Base-by-base conservation (phyloP, 2,113 vertebrate genomes). In the Electrona antarctica region DNA sequence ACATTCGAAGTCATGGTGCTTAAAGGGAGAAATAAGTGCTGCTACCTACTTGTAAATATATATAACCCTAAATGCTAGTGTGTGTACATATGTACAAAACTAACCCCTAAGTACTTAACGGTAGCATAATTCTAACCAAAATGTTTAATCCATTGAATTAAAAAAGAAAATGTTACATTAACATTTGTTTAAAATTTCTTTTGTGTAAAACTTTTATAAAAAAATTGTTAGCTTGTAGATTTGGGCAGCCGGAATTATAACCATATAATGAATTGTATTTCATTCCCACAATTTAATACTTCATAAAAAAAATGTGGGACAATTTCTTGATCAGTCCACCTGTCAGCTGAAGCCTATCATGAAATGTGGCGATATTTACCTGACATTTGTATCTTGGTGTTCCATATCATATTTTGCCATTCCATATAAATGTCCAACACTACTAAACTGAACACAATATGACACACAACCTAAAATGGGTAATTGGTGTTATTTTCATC, bases 51-150 rank as follows among this genome's bases (percentile, higher is more conserved):
- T 92, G 89, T 90, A 88, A 87, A 90, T 91, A 86, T 29, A 69
- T 68, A 69, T 78, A 55, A 77, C 8, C 72, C 64, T 78, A 75
- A 41, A 41, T 41, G 1, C 71, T 61, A 71, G 75, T 87, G 78
- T 79, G 52, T 90, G 89, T 90, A 90, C 70, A 92, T 91, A 92
- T 85, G 86, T 89, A 91, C 78, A 85, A 76, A 85, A 83, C 59
- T 73, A 85, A 86, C 78, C 79, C 75, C 75, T 71, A 77, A 41
- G 74, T 83, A 74, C 69, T 79, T 11, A 71, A 89, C 70, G 58
- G 55, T 71, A 80, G 84, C 74, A 71, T 78, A 86, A 78, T 81
- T 73, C 82, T 82, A 86, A 84, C 75, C 80, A 82, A 83, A 81
- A 4, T 41, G 33, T 41, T 41, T 41, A 41, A 41, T 41, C 3